Percentiles rank a stretch among this genome's conserved stretches.
Conservation (phyloP, 1,140 invertebrate species). For the Protaetia brevitarsis region DNA sequence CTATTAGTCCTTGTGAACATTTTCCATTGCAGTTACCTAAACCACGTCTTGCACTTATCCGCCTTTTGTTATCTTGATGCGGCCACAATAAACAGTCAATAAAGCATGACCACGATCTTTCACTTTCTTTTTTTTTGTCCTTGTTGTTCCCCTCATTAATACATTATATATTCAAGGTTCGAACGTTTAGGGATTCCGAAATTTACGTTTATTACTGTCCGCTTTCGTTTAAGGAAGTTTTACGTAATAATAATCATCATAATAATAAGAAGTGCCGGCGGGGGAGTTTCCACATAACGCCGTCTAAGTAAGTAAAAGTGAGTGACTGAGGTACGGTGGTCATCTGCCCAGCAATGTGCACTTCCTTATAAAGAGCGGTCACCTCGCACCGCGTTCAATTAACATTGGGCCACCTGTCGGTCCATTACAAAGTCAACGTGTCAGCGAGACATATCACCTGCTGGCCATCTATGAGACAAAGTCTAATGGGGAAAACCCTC, state of each 20-base stretch:
- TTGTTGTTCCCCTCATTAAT: neutral
- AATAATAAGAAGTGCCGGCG: slow-evolving; percentile 18
- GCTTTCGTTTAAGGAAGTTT: slow-evolving; percentile 12
- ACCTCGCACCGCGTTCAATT: slow-evolving; percentile 32
- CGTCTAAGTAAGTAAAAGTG: neutral
- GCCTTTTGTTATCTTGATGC: neutral
- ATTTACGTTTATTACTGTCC: neutral
- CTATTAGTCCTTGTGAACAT: too few species aligned
- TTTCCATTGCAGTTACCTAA: neutral
- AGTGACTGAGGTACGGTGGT: slow-evolving; percentile 22
- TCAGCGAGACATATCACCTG: slow-evolving; percentile 36
- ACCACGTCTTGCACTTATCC: neutral
- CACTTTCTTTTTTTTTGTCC: neutral
- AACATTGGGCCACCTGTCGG: slow-evolving; percentile 37
- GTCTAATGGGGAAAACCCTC: slow-evolving; percentile 22
- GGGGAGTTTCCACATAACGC: neutral
- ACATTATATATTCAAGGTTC: neutral
- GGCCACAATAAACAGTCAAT: neutral
- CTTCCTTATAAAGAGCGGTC: slow-evolving; percentile 37
- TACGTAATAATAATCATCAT: slow-evolving; percentile 13
- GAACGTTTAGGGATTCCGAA: neutral
- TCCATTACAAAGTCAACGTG: slow-evolving; percentile 39
- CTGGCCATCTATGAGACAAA: slow-evolving; percentile 27
- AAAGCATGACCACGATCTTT: too few species aligned
- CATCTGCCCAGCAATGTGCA: slow-evolving; percentile 41